phyloP scores from a whole-genome alignment of 2,888 invertebrate species.

The Parnassius glacialis region DNA sequence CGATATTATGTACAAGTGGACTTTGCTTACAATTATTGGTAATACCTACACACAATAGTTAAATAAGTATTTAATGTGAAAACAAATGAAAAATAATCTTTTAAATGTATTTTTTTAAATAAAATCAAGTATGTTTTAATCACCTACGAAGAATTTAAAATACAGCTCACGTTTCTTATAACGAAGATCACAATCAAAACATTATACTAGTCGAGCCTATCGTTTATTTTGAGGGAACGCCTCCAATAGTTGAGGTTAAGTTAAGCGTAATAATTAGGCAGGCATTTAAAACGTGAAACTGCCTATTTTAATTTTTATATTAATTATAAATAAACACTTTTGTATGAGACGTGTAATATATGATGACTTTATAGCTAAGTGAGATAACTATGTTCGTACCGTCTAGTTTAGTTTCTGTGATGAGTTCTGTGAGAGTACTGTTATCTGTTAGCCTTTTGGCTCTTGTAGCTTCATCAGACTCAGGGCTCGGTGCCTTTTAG shows the following conservation, averaged over 20 bases:
- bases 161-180: slow-evolving; percentile 39
- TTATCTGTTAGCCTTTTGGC: too few relatives aligned
- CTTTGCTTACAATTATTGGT: too few relatives aligned
- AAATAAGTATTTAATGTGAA: too few relatives aligned
- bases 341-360: background rate
- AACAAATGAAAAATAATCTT: too few relatives aligned
- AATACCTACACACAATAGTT: too few relatives aligned
- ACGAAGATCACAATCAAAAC: slow-evolving; percentile 66
- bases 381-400: too few relatives aligned
- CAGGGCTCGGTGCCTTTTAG: too few relatives aligned
- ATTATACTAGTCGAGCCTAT: slow-evolving; percentile 54
- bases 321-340: background rate
- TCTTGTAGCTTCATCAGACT: too few relatives aligned
- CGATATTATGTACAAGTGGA: too few relatives aligned
- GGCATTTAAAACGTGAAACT: slow-evolving; percentile 24
- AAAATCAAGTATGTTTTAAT: slow-evolving; percentile 24
- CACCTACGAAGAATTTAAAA: slow-evolving; percentile 8
- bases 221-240: slow-evolving; percentile 64
- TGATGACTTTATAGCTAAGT: too few relatives aligned
- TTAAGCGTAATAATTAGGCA: slow-evolving; percentile 39
- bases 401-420: too few relatives aligned
- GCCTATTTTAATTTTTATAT: slow-evolving; percentile 8
- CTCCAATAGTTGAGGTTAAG: slow-evolving; percentile 47
- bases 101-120: background rate
- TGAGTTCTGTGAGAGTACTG: too few relatives aligned